phyloP scores from a whole-genome alignment of 2,797 vertebrate genomes.

The Gallinago stenura region DNA sequence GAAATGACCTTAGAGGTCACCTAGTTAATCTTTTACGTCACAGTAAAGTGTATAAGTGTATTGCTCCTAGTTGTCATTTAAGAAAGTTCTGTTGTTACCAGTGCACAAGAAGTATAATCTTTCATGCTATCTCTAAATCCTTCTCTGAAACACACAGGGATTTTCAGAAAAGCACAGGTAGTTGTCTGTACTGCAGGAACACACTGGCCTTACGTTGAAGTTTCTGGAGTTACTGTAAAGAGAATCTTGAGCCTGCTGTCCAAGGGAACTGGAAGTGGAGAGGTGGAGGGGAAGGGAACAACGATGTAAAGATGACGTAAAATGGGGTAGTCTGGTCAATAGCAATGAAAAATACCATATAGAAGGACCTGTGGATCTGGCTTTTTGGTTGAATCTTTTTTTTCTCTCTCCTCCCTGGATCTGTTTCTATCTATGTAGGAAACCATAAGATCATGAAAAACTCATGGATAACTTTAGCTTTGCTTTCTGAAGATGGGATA shows the following conservation, averaged over 20 bases:
- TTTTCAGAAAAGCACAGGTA: background rate
- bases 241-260: background rate
- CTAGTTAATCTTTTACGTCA: background rate
- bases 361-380: background rate
- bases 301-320: background rate
- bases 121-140: background rate
- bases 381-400: background rate
- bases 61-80: background rate
- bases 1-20: background rate
- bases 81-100: background rate
- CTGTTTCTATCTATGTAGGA: background rate
- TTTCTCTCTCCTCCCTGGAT: background rate
- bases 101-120: background rate
- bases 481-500: background rate
- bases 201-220: background rate
- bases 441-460: background rate
- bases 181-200: background rate
- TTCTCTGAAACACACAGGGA: background rate
- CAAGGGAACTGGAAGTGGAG: rapidly evolving
- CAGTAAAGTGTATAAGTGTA: background rate
- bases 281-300: background rate
- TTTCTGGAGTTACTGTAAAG: background rate
- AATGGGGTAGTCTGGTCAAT: background rate
- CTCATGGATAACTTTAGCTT: background rate
- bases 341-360: background rate